Base-by-base conservation (phyloP, 30 jellyfish, hydroid and myxozoan genomes). In the Euphysa ruthae region DNA sequence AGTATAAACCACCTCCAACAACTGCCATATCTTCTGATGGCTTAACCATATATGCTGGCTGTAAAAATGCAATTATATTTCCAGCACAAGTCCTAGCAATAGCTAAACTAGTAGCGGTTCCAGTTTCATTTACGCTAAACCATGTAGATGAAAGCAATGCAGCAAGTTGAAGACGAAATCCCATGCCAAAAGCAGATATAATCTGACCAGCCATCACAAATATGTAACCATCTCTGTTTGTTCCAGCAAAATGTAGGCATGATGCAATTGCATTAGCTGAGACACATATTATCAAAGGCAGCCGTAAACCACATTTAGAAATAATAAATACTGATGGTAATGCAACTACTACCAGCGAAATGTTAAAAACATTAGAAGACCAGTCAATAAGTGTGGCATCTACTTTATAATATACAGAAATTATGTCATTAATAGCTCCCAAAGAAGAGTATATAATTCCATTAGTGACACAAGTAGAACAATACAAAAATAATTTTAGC, bases 191-290 rank as follows among this genome's bases (percentile, higher is more conserved):
- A 42, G 80, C 80, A 28, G 49, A 49, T 21, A 68, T 68, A 7
- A 69, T 27, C 29, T 68, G 80, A 19, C 80, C 80, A 43, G 49
- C 19, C 21, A 68, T 43, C 28, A 68, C 44, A 31, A 19, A 68
- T 23, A 35, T 24, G 27, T 43, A 68, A 25, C 80, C 80, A 43
- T 49, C 24, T 10, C 80, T 19, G 32, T 68, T 10, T 14, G 80
- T 49, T 7, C 80, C 80, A 42, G 73, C 80, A 42, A 51, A 18
- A 50, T 43, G 19, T 1, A 68, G 25, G 23, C 29, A 25, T 21
- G 80, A 72, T n/a, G 73, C 80, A 43, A 68, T 26, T 10, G 80
- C 73, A 42, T 68, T 68, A 30, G 49, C 31, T 2, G 80, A 20
- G 15, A 52, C 50, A 20, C 73, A 72, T 21, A 68, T 10, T 26